Evolutionary conservation across 2,797 vertebrate genomes (phyloP).

Genomic region (Spinibarbus caldwelli): DNA sequence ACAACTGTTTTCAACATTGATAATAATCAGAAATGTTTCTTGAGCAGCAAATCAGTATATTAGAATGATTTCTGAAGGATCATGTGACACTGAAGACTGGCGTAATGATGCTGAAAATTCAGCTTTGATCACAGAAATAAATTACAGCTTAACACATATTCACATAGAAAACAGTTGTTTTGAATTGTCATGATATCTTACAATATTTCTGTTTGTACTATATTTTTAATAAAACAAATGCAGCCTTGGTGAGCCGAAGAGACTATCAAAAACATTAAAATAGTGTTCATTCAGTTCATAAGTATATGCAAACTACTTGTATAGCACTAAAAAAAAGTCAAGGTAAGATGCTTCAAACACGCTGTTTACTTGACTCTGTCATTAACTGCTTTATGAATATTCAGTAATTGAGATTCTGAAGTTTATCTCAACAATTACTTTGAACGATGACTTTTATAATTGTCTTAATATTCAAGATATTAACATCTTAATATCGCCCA

Average conservation of each 20-base stretch:
- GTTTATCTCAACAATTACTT: neutral
- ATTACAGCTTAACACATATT: neutral
- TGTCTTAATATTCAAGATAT: slow-evolving; percentile 14
- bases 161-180: neutral
- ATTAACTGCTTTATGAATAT: neutral
- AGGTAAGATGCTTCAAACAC: too few relatives aligned
- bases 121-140: neutral
- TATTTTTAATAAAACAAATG: neutral
- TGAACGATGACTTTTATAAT: slow-evolving; percentile 24
- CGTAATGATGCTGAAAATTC: neutral
- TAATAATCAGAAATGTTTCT: neutral
- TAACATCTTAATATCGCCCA: slow-evolving; percentile 27
- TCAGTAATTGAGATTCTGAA: neutral
- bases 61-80: neutral
- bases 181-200: neutral
- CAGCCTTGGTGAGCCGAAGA: neutral
- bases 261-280: neutral
- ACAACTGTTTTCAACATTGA: neutral
- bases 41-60: neutral
- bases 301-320: neutral
- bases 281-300: neutral
- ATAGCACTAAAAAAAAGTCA: neutral
- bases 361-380: neutral
- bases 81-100: neutral
- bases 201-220: neutral